phyloP scores from a whole-genome alignment of 2,797 vertebrate genomes.

The Sebastes iracundus region DNA sequence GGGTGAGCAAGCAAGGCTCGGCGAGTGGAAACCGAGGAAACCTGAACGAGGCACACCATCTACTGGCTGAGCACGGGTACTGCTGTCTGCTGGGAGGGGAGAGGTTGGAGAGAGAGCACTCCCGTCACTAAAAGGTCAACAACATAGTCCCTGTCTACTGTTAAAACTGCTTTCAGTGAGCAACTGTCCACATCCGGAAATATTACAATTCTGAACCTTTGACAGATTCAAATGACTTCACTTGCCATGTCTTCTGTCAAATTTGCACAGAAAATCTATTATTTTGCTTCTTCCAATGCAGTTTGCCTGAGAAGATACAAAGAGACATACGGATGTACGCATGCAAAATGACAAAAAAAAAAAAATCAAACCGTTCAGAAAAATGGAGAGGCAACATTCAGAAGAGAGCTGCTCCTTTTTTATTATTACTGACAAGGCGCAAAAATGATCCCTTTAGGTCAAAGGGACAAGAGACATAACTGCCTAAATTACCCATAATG shows the following conservation, averaged over 20 bases:
- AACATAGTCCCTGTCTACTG: constrained; percentile 15
- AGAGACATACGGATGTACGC: neutral
- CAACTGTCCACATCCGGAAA: constrained; percentile 11
- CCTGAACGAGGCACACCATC: constrained; percentile 82
- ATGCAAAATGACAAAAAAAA: constrained; percentile 56
- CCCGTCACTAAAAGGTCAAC: constrained; percentile 31
- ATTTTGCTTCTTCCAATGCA: constrained; percentile 3
- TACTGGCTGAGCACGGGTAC: constrained; percentile 74
- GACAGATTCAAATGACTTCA: constrained; percentile 7
- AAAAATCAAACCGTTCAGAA: constrained; percentile 49
- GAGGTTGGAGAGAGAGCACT: constrained; percentile 8
- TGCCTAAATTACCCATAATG: constrained; percentile 82
- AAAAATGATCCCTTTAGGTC: constrained; percentile 80
- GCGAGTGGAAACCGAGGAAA: constrained; percentile 63
- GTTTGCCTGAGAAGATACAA: constrained; percentile 9
- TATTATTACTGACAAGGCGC: constrained; percentile 80
- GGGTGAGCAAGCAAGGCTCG: constrained; percentile 79
- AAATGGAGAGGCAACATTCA: constrained; percentile 36
- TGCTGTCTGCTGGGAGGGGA: constrained; percentile 41
- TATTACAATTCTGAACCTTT: constrained; percentile 1
- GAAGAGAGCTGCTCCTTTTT: constrained; percentile 65
- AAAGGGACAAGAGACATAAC: constrained; percentile 81
- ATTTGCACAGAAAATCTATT: constrained; percentile 6
- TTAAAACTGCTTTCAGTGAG: constrained; percentile 15
- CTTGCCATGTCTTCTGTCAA: neutral